Evolutionary conservation across 2,888 invertebrate species (phyloP), one percentile per base, ranked within the genome.

Genomic region (Dolichopus griseipennis): DNA sequence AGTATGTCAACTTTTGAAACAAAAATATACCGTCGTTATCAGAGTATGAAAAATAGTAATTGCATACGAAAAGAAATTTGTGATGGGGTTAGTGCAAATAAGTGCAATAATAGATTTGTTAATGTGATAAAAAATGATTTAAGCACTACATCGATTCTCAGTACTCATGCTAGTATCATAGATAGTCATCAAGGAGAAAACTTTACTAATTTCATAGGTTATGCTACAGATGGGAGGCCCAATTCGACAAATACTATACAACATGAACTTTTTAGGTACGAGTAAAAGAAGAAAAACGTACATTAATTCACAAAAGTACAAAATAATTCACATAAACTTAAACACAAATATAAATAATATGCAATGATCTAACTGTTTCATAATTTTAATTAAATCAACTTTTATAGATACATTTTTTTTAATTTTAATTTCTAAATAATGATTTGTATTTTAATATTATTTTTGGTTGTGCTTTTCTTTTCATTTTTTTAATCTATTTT

Each of bases 21-120:
- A 15, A 75, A 81, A 34, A 80, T 79, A 67, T 81, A 79, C 71
- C 75, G 81, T 0, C 78, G 81, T 65, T 74, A 75, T 27, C 71
- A 71, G 62, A 69, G 68, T 65, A 69, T 68, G 63, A 64, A 65
- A 9, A 67, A 66, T 18, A 66, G 67, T 34, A 67, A 22, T 12
- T 8, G 62, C 9, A 18, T 65, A 34, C 22, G 63, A 27, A 27
- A 22, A 12, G 21, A 1, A 3, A 61, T n/a, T 61, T 12, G 62
- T 62, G 21, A 27, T 27, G 12, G 18, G 15, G 27, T 27, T 63
- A 63, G 3, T 63, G 7, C 21, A 61, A 8, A 37, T 37, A 37
- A 15, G 9, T 1, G 6, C 2, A 52, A 52, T 52, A 52, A 52
- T 52, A 52, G 18, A 18, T 52, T 52, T 18, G 15, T 18, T 52